Conservation (phyloP, 2,113 vertebrate species). For the Carollia perspicillata region DNA sequence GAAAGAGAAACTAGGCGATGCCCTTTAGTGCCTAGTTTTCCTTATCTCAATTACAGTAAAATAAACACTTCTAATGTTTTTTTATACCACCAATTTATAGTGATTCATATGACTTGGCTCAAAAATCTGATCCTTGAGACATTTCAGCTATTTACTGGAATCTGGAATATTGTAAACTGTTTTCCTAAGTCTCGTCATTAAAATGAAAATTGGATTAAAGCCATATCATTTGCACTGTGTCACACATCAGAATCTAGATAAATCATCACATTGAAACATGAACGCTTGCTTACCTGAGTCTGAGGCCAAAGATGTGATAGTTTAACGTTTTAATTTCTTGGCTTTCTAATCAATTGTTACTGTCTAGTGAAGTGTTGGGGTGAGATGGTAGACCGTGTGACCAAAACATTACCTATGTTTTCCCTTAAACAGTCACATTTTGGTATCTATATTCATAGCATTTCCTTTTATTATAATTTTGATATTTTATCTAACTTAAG, state of each 20-base stretch:
- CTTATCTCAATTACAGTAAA: not conserved
- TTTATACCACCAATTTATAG: not conserved
- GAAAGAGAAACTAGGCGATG: not conserved
- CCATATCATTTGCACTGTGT: not conserved
- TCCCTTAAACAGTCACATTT: not conserved
- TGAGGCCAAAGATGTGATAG: not conserved
- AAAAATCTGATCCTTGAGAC: not conserved
- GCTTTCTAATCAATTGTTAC: not conserved
- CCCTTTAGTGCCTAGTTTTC: not conserved
- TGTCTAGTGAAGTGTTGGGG: not conserved
- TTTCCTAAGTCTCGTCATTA: not conserved
- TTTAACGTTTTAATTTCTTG: not conserved
- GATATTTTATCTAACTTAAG: not conserved
- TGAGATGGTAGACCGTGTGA: not conserved
- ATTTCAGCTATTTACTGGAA: not conserved
- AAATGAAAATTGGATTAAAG: constrained; percentile 34
- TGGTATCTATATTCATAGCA: not conserved
- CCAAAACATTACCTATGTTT: not conserved
- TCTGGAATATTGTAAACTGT: not conserved
- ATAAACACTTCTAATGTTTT: not conserved
- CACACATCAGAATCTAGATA: not conserved
- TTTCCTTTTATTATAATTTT: not conserved
- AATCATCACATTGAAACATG: constrained; percentile 2
- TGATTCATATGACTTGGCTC: not conserved
- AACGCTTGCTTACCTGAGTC: not conserved